Evolutionary conservation across 2,113 vertebrate genomes (phyloP).

Genomic region (Lagopus leucura): DNA sequence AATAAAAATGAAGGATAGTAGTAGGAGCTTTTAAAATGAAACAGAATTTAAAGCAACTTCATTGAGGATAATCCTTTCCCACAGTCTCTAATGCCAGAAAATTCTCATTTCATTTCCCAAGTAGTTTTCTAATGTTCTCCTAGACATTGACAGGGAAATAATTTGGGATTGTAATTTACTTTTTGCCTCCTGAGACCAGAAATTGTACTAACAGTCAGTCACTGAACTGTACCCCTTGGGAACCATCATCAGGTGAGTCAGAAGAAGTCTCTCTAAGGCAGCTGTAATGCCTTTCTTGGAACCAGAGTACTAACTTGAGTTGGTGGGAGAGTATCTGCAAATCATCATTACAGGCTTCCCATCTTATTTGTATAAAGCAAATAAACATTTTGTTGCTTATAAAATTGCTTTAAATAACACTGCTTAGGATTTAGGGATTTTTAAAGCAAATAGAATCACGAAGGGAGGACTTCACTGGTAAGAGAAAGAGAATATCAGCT

Average conservation of each 20-base stretch:
- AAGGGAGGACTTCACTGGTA: neutral
- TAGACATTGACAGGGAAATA: neutral
- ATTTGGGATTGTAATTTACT: neutral
- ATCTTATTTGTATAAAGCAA: neutral
- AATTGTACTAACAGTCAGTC: neutral
- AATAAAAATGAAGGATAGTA: constrained; percentile 26
- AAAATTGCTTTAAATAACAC: neutral
- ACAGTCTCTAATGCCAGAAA: constrained; percentile 47
- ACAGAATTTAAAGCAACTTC: constrained; percentile 26
- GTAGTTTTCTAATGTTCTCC: neutral
- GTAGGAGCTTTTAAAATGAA: constrained; percentile 24
- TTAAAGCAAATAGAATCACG: neutral
- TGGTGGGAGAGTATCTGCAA: neutral
- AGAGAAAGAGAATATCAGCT: neutral
- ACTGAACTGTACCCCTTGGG: neutral
- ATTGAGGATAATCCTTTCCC: constrained; percentile 54
- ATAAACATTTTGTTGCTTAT: neutral
- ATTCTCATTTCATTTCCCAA: constrained; percentile 29
- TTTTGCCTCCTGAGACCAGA: neutral
- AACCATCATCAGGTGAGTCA: neutral
- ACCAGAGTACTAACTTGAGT: neutral
- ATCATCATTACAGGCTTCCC: neutral
- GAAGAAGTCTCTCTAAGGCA: neutral
- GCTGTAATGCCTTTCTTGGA: neutral
- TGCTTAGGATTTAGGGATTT: neutral